Conservation (phyloP, 2,797 vertebrate species). For the Toxotes lorentzi region DNA sequence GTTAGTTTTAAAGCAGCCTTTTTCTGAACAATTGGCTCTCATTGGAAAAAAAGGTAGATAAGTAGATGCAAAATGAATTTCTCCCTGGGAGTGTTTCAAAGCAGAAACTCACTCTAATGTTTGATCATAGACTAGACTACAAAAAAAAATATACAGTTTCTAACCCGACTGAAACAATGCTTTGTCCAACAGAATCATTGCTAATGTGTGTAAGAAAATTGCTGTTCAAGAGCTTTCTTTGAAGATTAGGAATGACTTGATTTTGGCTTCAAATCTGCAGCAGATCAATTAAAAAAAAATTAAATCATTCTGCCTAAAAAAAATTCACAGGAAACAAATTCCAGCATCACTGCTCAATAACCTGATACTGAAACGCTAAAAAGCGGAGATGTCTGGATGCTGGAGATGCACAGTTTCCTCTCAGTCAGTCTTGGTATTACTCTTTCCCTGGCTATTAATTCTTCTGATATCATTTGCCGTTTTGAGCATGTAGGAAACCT, state of each 20-base stretch:
- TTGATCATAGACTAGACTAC: conserved; percentile 7
- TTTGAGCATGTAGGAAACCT: conserved; percentile 22
- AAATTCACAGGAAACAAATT: neutral
- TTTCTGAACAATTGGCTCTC: conserved; percentile 28
- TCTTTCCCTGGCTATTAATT: conserved; percentile 33
- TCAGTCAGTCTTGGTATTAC: conserved; percentile 69
- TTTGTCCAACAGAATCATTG: neutral
- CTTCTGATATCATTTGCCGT: conserved; percentile 33
- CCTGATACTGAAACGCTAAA: conserved; percentile 1
- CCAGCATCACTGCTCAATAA: neutral
- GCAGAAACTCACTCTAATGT: conserved; percentile 20
- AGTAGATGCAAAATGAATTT: conserved; percentile 14
- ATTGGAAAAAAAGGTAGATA: neutral
- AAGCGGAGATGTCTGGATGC: conserved; percentile 11
- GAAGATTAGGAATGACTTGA: neutral
- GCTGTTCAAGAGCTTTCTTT: neutral
- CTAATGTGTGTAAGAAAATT: neutral
- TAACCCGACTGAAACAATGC: neutral
- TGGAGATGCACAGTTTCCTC: conserved; percentile 41
- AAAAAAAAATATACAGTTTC: conserved; percentile 12
- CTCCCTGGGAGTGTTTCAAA: conserved; percentile 12
- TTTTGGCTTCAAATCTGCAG: neutral
- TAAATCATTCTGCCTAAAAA: neutral
- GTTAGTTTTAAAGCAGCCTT: conserved; percentile 23
- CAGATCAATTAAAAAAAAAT: neutral